These are phyloP conservation scores for Xylota sylvarum DNA, from an alignment of 2,888 invertebrate genomes.

Conservation along the genomic window DNA sequence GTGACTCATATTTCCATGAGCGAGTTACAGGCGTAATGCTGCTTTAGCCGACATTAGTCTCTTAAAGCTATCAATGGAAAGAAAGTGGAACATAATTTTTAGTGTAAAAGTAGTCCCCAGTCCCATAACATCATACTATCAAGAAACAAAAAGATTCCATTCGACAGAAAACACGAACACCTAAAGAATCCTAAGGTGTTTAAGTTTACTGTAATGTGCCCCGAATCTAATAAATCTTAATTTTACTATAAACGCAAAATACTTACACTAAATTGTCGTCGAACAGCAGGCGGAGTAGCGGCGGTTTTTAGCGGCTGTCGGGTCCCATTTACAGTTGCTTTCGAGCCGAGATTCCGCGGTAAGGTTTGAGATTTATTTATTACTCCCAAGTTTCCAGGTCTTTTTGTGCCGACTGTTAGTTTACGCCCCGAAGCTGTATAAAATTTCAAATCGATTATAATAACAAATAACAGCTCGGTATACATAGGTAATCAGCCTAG, in stretches of 20 bases:
- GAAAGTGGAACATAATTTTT: too few species aligned
- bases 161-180: too few species aligned
- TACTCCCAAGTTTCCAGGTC: constrained; percentile 88
- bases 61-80: too few species aligned
- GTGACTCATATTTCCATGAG: too few species aligned
- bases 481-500: neutral
- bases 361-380: constrained; percentile 94
- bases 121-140: too few species aligned
- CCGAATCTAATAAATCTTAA: too few species aligned
- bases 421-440: constrained; percentile 91
- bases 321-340: constrained; percentile 83
- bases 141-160: too few species aligned
- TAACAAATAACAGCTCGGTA: neutral
- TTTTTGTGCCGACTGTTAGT: constrained; percentile 90
- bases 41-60: too few species aligned
- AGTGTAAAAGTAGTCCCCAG: too few species aligned
- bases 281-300: constrained; percentile 94
- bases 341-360: constrained; percentile 92
- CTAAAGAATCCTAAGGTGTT: too few species aligned
- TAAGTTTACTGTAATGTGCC: too few species aligned
- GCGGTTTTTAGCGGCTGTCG: constrained; percentile 89
- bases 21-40: too few species aligned
- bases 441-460: neutral
- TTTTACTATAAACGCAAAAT: constrained; percentile 77
- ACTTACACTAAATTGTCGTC: constrained; percentile 91